Percentiles rank a stretch among this genome's conserved stretches.
Evolutionary conservation across 2,888 invertebrate species (phyloP).

Genomic region (Xestia sexstrigata): DNA sequence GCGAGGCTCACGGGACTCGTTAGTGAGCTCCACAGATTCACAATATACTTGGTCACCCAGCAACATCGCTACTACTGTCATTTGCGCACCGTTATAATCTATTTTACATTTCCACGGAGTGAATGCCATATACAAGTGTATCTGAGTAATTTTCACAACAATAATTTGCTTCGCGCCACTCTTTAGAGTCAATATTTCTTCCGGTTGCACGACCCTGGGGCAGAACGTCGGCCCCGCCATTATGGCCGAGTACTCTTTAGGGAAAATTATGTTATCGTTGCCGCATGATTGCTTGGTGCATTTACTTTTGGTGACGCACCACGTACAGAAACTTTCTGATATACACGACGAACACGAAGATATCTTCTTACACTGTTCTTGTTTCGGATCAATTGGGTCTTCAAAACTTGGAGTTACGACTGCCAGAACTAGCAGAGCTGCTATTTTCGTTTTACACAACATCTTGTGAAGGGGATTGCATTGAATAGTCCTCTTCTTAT

Average conservation of each 20-base stretch:
- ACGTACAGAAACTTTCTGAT: conserved; percentile 76
- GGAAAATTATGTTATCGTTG: conserved; percentile 83
- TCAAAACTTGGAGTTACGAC: conserved; percentile 41
- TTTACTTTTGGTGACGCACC: conserved; percentile 84
- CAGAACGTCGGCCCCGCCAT: conserved; percentile 83
- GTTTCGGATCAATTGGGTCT: conserved; percentile 52
- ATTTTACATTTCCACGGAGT: conserved; percentile 84
- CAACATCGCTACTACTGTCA: conserved; percentile 73
- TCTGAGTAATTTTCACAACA: conserved; percentile 81
- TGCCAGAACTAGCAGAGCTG: conserved; percentile 54
- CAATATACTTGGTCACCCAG: conserved; percentile 79
- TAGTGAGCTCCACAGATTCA: conserved; percentile 76
- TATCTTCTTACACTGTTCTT: conserved; percentile 68
- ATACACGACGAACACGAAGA: conserved; percentile 80
- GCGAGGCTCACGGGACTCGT: conserved; percentile 73
- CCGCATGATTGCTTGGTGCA: conserved; percentile 83
- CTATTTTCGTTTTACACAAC: conserved; percentile 43
- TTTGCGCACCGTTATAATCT: conserved; percentile 69
- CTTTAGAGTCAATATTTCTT: conserved; percentile 72
- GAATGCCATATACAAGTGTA: conserved; percentile 84
- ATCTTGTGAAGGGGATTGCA: no score
- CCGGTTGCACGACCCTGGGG: conserved; percentile 76
- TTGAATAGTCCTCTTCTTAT: no score
- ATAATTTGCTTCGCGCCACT: conserved; percentile 77
- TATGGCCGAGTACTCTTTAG: conserved; percentile 75